phyloP scores from a whole-genome alignment of 2,888 invertebrate species.

The Phragmatobia fuliginosa region DNA sequence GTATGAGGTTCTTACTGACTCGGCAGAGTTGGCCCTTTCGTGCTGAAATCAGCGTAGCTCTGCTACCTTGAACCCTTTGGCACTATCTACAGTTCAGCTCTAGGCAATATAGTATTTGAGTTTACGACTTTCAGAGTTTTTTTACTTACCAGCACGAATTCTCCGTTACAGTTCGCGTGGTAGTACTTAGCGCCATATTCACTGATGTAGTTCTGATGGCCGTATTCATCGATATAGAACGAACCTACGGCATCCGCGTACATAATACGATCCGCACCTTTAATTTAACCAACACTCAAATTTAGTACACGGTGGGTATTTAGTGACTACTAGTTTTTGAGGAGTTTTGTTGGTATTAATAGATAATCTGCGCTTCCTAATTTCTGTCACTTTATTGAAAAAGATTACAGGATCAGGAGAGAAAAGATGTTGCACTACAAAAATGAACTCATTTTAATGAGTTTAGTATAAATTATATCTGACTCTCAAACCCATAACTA shows the following conservation, averaged over 20 bases:
- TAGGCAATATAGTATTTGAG: too few relatives aligned
- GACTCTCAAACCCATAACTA: background rate
- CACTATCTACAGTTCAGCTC: too few relatives aligned
- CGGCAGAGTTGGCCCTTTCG: too few relatives aligned
- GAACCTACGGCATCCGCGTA: conserved; percentile 62
- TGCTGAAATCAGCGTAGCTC: too few relatives aligned
- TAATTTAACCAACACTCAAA: background rate
- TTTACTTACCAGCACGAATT: conserved; percentile 57
- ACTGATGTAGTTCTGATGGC: conserved; percentile 70
- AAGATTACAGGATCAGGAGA: too few relatives aligned
- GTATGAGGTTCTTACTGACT: too few relatives aligned
- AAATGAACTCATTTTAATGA: too few relatives aligned
- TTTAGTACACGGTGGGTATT: background rate
- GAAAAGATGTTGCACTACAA: too few relatives aligned
- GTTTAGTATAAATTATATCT: too few relatives aligned
- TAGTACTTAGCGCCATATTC: conserved; percentile 59
- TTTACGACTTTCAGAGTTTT: too few relatives aligned
- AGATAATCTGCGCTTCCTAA: too few relatives aligned
- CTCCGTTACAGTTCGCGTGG: conserved; percentile 65
- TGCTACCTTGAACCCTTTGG: too few relatives aligned
- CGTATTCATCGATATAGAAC: conserved; percentile 70
- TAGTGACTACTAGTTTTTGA: background rate
- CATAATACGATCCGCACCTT: conserved; percentile 62
- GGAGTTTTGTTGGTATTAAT: background rate
- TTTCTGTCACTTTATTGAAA: background rate